Conservation (phyloP, 92 coral and sea anemone genomes). For the Epizoanthus ramosus region DNA sequence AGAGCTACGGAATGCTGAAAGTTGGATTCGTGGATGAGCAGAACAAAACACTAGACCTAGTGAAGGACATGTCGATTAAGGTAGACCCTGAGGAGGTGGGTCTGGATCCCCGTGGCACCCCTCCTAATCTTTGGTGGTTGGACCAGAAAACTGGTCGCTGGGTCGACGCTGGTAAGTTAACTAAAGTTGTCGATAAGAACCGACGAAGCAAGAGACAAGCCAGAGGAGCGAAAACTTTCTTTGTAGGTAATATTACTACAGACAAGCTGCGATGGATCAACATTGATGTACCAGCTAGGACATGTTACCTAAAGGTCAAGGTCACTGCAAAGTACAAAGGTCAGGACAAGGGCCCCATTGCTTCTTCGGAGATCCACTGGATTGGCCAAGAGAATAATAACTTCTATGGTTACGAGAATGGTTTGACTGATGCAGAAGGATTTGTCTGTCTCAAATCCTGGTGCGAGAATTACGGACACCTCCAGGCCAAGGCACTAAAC, state of each 20-base stretch:
- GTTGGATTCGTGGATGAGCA: slow-evolving; percentile 55
- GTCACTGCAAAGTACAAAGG: not conserved
- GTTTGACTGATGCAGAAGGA: slow-evolving; percentile 30
- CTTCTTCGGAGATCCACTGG: slow-evolving; percentile 5
- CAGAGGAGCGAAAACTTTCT: slow-evolving; percentile 4
- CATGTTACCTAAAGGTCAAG: slow-evolving; percentile 34
- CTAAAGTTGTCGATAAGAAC: slow-evolving; percentile 5
- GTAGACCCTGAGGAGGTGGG: slow-evolving; percentile 61
- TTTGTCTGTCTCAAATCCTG: slow-evolving; percentile 32
- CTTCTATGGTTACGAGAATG: slow-evolving; percentile 33
- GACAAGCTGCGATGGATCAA: slow-evolving; percentile 39
- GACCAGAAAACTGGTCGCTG: slow-evolving; percentile 69
- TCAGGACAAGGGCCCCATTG: slow-evolving; percentile 1
- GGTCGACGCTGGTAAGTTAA: slow-evolving; percentile 53
- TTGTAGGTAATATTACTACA: slow-evolving; percentile 28
- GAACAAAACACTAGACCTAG: slow-evolving; percentile 48
- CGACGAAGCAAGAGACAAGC: slow-evolving; percentile 34
- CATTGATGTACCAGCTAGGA: slow-evolving; percentile 12
- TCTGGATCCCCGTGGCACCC: not conserved
- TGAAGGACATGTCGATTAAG: slow-evolving; percentile 36
- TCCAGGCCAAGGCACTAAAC: slow-evolving; percentile 25
- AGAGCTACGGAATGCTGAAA: slow-evolving; percentile 63
- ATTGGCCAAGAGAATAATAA: slow-evolving; percentile 33
- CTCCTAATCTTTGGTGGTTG: slow-evolving; percentile 63
- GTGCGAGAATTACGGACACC: slow-evolving; percentile 43